A percentile compares a stretch with the other conserved stretches of the same genome.
phyloP scores from a whole-genome alignment of 1,140 invertebrate species.

The Halictus rubicundus region DNA sequence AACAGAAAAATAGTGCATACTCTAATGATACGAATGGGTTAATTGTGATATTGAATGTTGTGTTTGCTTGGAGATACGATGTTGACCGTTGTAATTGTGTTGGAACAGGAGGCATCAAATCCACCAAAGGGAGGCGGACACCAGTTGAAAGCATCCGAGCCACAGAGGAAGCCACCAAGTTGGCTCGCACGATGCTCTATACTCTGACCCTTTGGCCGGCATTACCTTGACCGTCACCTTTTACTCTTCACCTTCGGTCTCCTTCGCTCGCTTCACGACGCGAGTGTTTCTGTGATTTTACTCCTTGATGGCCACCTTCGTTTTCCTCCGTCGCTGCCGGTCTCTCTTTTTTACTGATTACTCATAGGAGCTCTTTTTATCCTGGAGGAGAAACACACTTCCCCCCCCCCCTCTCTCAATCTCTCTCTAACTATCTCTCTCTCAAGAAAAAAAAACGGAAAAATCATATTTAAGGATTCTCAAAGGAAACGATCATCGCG shows the following conservation, averaged over 20 bases:
- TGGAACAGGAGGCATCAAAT: conserved; percentile 88
- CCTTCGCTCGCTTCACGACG: conserved; percentile 32
- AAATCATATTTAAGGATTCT: conserved; percentile 21
- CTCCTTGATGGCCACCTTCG: conserved; percentile 67
- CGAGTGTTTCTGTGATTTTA: conserved; percentile 69
- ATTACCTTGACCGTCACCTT: conserved; percentile 56
- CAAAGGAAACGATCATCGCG: conserved; percentile 32
- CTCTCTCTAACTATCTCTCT: neutral
- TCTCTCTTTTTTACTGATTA: conserved; percentile 49
- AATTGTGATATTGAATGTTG: neutral
- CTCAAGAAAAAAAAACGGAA: conserved; percentile 5
- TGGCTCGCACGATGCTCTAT: conserved; percentile 88
- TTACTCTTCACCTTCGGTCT: conserved; percentile 41
- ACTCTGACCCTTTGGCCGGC: conserved; percentile 84
- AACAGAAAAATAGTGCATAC: no score
- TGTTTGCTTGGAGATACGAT: no score
- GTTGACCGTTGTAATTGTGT: conserved; percentile 43
- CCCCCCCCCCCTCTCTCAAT: neutral
- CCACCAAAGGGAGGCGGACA: conserved; percentile 87
- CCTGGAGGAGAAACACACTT: conserved; percentile 36
- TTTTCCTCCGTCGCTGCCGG: conserved; percentile 43
- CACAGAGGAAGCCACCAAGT: conserved; percentile 86
- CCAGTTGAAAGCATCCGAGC: conserved; percentile 86
- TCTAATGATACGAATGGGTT: no score
- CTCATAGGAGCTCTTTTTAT: conserved; percentile 32